These are phyloP conservation scores for Bruchidius siliquastri DNA, from an alignment of 2,888 invertebrate genomes.

Conservation along the genomic window DNA sequence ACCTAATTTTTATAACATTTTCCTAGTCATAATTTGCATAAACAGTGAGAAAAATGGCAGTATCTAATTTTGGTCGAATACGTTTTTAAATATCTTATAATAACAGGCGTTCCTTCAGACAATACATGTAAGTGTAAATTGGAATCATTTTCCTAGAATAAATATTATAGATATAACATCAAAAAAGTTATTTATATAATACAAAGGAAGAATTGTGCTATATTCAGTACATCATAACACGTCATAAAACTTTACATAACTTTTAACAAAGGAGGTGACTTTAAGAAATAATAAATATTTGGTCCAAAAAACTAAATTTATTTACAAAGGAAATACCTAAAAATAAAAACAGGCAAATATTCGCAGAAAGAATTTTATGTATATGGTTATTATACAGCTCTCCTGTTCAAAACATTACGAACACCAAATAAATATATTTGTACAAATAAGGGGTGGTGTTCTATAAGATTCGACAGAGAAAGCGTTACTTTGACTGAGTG, in stretches of 20 bases:
- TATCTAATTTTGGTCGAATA: slow-evolving; percentile 8
- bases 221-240: slow-evolving; percentile 11
- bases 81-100: neutral
- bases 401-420: slow-evolving; percentile 16
- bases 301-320: slow-evolving; percentile 25
- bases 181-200: slow-evolving; percentile 6
- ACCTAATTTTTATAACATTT: slow-evolving; percentile 25
- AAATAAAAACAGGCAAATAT: slow-evolving; percentile 29
- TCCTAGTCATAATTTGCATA: slow-evolving; percentile 24
- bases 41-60: slow-evolving; percentile 26
- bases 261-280: slow-evolving; percentile 19
- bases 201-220: slow-evolving; percentile 19
- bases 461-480: slow-evolving; percentile 14
- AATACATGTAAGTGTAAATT: neutral
- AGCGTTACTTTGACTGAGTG: slow-evolving; percentile 38
- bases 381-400: slow-evolving; percentile 47
- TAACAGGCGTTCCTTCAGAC: neutral
- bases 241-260: slow-evolving; percentile 13
- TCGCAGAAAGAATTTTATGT: slow-evolving; percentile 37
- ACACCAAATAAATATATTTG: slow-evolving; percentile 40
- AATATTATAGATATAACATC: neutral
- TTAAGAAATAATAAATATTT: slow-evolving; percentile 24
- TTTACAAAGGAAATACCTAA: slow-evolving; percentile 17
- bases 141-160: neutral
- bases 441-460: slow-evolving; percentile 32